Percentiles rank a stretch among this genome's conserved stretches.
Evolutionary conservation across 2,113 vertebrate genomes (phyloP).

Genomic region (Marmota flaviventris): DNA sequence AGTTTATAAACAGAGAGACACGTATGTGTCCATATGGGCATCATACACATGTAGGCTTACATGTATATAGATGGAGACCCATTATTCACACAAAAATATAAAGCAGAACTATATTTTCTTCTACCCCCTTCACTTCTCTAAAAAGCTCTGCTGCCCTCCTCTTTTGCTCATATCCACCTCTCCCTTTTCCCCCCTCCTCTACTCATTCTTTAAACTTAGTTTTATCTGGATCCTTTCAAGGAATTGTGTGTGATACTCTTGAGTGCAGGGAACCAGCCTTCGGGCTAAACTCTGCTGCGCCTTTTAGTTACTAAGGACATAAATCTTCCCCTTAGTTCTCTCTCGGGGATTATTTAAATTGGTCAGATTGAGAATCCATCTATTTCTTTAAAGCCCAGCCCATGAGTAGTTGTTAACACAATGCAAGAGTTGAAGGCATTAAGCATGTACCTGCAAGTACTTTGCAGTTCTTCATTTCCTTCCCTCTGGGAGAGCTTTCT

Average conservation of each 20-base stretch:
- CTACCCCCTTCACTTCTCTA: background rate
- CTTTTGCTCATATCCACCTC: background rate
- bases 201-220: background rate
- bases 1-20: background rate
- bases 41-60: too few relatives aligned
- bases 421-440: slow-evolving; percentile 81
- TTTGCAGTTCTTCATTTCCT: slow-evolving; percentile 84
- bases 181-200: background rate
- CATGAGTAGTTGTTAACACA: slow-evolving; percentile 84
- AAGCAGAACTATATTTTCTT: background rate
- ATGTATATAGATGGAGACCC: background rate
- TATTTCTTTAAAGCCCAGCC: slow-evolving; percentile 81
- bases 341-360: slow-evolving; percentile 80
- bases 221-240: slow-evolving; percentile 49
- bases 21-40: background rate
- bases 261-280: slow-evolving; percentile 43
- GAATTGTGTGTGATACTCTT: background rate
- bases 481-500: slow-evolving; percentile 81
- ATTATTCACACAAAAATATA: background rate
- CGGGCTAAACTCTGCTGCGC: slow-evolving; percentile 61
- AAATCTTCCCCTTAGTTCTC: slow-evolving; percentile 75
- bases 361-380: slow-evolving; percentile 80
- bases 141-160: background rate
- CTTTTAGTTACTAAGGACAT: slow-evolving; percentile 67
- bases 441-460: slow-evolving; percentile 83